Percentiles rank a stretch among this genome's conserved stretches.
Evolutionary conservation across 2,113 vertebrate genomes (phyloP).

Genomic region (Epinephelus lanceolatus): DNA sequence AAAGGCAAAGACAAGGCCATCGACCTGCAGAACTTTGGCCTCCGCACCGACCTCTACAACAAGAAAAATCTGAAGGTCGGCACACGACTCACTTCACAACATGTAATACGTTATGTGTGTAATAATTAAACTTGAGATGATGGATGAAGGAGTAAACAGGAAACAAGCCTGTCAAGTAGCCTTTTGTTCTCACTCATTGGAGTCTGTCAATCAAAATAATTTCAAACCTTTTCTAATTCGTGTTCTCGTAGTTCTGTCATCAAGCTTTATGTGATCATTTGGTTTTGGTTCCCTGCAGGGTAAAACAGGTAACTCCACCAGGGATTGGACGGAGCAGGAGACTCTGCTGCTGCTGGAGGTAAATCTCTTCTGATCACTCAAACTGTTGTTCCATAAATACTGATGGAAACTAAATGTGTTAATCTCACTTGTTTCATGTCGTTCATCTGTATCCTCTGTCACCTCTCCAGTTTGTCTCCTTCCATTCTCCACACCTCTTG

Average conservation of each 20-base stretch:
- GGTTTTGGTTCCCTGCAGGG: constrained; percentile 77
- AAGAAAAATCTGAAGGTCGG: constrained; percentile 95
- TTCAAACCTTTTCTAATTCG: neutral
- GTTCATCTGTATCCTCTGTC: no score
- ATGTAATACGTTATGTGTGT: no score
- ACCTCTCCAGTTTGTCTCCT: neutral
- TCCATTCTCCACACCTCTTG: neutral
- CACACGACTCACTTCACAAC: neutral
- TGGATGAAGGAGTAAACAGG: neutral
- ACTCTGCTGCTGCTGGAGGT: constrained; percentile 95
- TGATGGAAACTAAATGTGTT: neutral
- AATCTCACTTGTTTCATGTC: neutral
- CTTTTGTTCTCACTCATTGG: neutral
- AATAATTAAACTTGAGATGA: neutral
- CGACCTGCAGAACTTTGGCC: constrained; percentile 96
- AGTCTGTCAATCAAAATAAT: neutral
- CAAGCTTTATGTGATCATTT: neutral
- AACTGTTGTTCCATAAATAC: neutral
- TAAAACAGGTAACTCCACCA: constrained; percentile 89
- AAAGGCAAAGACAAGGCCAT: constrained; percentile 94
- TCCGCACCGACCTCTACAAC: constrained; percentile 95
- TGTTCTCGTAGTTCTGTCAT: neutral
- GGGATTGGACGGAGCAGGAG: constrained; percentile 98
- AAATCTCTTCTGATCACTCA: constrained; percentile 51
- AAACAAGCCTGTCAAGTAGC: neutral